Conservation (phyloP, 1,140 invertebrate genomes). For the Solenopsis invicta region DNA sequence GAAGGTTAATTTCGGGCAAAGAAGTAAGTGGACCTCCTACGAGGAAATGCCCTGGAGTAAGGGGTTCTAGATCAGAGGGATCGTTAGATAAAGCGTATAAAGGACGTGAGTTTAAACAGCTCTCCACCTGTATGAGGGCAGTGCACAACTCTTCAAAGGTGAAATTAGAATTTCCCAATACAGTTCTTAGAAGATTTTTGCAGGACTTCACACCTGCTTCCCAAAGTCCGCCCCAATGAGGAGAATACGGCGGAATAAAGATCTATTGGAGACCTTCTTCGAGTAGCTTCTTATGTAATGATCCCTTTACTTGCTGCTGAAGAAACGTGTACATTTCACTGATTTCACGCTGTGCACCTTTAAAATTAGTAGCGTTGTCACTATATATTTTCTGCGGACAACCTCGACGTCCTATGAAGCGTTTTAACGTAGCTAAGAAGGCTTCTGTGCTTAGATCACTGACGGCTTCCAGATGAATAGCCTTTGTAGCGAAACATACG, state of each 20-base stretch:
- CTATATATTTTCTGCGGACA: conserved; percentile 40
- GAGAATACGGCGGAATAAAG: not conserved
- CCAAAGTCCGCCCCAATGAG: not conserved
- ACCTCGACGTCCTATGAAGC: not conserved
- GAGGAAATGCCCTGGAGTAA: not conserved
- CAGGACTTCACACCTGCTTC: not conserved
- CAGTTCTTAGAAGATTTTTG: not conserved
- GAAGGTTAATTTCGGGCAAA: not conserved
- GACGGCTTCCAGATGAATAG: not conserved
- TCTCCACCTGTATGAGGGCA: not conserved
- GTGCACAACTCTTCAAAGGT: not conserved
- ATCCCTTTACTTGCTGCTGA: not conserved
- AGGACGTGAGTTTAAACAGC: not conserved
- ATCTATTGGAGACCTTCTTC: not conserved
- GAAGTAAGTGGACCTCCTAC: not conserved
- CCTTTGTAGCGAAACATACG: not conserved
- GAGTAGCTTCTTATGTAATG: not conserved
- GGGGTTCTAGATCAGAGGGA: not conserved
- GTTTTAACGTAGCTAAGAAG: not conserved
- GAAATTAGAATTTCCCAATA: not conserved
- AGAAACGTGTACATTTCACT: not conserved
- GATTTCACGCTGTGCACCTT: conserved; percentile 69
- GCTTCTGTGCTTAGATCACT: not conserved
- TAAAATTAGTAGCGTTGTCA: conserved; percentile 80
- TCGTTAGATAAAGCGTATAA: not conserved